Evolutionary conservation across 2,888 invertebrate genomes (phyloP), one percentile per base, ranked within the genome.

Genomic region (Drosophila subsilvestris): DNA sequence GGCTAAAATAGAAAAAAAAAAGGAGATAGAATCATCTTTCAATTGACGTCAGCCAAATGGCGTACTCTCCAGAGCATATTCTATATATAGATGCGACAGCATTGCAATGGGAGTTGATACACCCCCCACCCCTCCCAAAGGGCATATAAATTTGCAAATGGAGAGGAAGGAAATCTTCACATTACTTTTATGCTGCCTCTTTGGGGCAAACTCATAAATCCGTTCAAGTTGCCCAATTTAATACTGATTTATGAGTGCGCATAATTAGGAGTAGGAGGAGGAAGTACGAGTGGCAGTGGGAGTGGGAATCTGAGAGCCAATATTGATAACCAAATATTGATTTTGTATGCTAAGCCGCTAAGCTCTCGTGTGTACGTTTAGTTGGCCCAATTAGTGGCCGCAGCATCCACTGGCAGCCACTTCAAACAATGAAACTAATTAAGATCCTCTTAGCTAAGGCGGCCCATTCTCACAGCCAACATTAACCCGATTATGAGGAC

Each of bases 371-470:
- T 65, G 45, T 29, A 45, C 17, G 14, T 25, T 8, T 14, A 20
- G 49, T 50, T 56, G 50, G 37, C 20, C 48, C 69, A 77, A 74
- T 86, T 67, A 63, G 53, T 61, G 75, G 45, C 55, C 63, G 72
- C 66, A 74, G 66, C 66, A 73, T 59, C 63, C 56, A 32, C 12
- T 32, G 42, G 22, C 22, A 22, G 27, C 27, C 7, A 25, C 44
- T 60, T 54, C 75, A 74, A 86, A 79, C 89, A 87, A 73, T 75
- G 82, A 66, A 85, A 77, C 83, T 88, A 87, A 85, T 87, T 79
- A 81, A 77, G 82, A 70, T 70, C 69, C 87, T 68, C 73, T 72
- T 75, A 60, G 66, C 18, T 71, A 61, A 68, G 57, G 76, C 6
- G 4, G 14, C 32, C 3, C 10, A 29, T 3, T 10, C 29, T 1